These are phyloP conservation scores for Oncorhynchus nerka DNA, from an alignment of 2,113 vertebrate species.

Conservation along the genomic window DNA sequence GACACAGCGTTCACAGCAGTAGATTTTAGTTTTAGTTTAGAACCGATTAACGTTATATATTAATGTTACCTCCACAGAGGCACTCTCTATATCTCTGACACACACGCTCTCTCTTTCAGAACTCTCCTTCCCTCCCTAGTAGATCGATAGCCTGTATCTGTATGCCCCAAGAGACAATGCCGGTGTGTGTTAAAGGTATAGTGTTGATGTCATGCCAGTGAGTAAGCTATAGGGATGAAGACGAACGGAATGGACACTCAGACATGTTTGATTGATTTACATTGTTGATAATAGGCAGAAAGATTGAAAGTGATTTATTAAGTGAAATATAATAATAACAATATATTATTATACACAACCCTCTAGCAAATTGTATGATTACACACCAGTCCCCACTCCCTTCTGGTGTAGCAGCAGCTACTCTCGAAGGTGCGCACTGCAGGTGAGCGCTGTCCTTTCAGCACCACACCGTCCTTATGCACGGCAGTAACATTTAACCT, in stretches of 20 bases:
- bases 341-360: no score
- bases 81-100: not conserved
- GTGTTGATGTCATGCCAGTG: no score
- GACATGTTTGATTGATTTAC: no score
- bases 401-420: not conserved
- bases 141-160: no score
- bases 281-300: not conserved
- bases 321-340: no score
- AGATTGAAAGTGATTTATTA: no score
- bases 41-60: not conserved
- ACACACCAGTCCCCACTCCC: not conserved
- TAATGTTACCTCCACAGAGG: not conserved
- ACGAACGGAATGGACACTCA: no score
- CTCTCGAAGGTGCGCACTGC: not conserved
- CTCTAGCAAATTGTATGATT: not conserved
- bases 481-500: not conserved
- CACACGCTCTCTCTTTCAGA: no score
- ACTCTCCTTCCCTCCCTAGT: no score
- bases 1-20: not conserved
- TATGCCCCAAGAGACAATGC: no score
- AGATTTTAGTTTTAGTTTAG: not conserved
- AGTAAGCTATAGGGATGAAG: no score
- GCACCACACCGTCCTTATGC: slow-evolving; percentile 49
- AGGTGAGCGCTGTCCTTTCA: slow-evolving; percentile 64
- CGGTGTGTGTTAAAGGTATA: no score